Conservation (phyloP, 2,888 invertebrate species). For the Rhodophaea formosa region DNA sequence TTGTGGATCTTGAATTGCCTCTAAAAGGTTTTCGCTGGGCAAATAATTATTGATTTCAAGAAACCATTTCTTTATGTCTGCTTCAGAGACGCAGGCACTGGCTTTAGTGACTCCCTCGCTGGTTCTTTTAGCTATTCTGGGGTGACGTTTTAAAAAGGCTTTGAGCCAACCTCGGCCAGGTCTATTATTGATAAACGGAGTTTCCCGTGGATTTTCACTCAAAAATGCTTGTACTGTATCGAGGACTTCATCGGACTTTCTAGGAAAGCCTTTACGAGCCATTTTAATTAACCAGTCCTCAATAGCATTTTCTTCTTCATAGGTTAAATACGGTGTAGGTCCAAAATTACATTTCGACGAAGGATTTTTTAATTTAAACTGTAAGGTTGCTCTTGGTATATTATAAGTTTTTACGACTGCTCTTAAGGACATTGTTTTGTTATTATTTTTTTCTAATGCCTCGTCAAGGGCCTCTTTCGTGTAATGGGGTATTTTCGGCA, state of each 20-base stretch:
- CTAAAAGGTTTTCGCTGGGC: constrained; percentile 21
- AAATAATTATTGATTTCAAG: constrained; percentile 29
- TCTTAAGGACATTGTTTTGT: constrained; percentile 25
- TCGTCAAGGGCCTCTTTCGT: constrained; percentile 23
- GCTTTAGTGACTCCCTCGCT: constrained; percentile 36
- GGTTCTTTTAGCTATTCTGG: constrained; percentile 30
- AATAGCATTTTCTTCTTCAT: constrained; percentile 21
- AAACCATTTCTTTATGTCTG: constrained; percentile 39
- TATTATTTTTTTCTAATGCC: constrained; percentile 22
- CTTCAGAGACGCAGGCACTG: constrained; percentile 34
- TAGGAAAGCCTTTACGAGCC: constrained; percentile 26
- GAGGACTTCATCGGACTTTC: neutral
- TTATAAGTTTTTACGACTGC: constrained; percentile 23
- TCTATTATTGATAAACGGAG: constrained; percentile 25
- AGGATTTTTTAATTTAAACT: too few species aligned
- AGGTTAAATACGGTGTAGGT: constrained; percentile 22
- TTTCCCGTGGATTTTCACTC: constrained; percentile 22
- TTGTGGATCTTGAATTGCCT: constrained; percentile 30
- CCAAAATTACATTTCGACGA: constrained; percentile 20
- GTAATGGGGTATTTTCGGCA: constrained; percentile 24
- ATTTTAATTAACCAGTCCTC: constrained; percentile 19
- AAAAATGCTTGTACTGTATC: constrained; percentile 27
- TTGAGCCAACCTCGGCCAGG: constrained; percentile 28
- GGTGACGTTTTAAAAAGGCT: constrained; percentile 38
- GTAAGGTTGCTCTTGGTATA: too few species aligned